These are phyloP conservation scores for Neofelis nebulosa DNA, from an alignment of 2,113 vertebrate genomes.

Conservation along the genomic window DNA sequence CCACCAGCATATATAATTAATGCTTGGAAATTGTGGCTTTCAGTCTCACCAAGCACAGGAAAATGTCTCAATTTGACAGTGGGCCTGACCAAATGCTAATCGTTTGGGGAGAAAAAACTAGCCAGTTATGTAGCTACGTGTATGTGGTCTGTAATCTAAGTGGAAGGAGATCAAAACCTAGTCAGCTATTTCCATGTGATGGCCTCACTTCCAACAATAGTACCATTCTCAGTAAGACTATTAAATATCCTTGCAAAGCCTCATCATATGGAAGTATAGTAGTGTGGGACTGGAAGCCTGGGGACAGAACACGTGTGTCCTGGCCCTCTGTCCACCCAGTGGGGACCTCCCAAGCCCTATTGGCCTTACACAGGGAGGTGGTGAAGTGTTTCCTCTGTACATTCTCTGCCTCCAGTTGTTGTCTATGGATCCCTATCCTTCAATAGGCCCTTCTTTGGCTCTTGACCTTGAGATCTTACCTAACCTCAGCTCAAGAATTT, in stretches of 20 bases:
- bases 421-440: background rate
- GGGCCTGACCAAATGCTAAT: conserved; percentile 78
- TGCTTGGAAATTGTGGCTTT: conserved; percentile 81
- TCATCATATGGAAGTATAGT: background rate
- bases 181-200: conserved; percentile 36
- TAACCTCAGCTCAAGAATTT: background rate
- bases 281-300: background rate
- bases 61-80: conserved; percentile 82
- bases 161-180: conserved; percentile 27
- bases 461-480: background rate
- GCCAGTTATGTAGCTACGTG: conserved; percentile 57
- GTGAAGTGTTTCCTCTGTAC: background rate
- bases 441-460: background rate
- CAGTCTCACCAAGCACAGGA: conserved; percentile 70
- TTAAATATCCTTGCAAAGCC: background rate
- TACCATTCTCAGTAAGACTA: background rate
- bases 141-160: background rate
- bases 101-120: conserved; percentile 73
- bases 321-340: background rate
- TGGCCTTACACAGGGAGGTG: background rate
- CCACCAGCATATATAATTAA: conserved; percentile 77
- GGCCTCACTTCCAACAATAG: background rate
- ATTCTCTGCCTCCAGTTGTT: background rate
- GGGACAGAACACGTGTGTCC: background rate
- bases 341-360: background rate